These are phyloP conservation scores for Eucera pruinosa DNA, from an alignment of 2,888 invertebrate genomes.

Conservation along the genomic window DNA sequence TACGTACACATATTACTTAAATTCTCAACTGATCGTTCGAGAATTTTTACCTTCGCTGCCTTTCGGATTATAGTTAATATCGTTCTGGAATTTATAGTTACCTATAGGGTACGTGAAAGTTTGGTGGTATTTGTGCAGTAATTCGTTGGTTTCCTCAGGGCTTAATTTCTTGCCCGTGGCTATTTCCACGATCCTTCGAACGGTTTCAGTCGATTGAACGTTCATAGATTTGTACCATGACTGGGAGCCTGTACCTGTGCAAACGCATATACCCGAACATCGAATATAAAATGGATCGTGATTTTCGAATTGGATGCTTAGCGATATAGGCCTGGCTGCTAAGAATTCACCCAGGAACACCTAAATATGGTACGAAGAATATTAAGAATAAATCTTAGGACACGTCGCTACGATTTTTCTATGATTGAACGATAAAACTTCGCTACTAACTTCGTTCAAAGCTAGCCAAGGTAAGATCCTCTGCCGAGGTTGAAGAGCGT, in stretches of 20 bases:
- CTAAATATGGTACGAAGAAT: conserved; percentile 81
- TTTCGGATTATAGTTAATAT: not conserved
- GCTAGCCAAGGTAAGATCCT: conserved; percentile 67
- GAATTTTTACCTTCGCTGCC: not conserved
- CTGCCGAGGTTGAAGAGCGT: conserved; percentile 58
- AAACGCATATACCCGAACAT: conserved; percentile 96
- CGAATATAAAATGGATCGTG: conserved; percentile 92
- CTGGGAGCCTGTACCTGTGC: conserved; percentile 97
- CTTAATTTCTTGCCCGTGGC: conserved; percentile 62
- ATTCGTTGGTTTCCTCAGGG: conserved; percentile 35
- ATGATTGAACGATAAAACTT: not conserved
- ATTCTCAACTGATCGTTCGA: not conserved
- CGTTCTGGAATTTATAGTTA: conserved; percentile 22
- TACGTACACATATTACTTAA: not conserved
- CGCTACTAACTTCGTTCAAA: conserved; percentile 64
- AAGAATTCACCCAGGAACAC: conserved; percentile 98
- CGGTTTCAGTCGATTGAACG: conserved; percentile 49
- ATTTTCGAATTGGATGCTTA: conserved; percentile 92
- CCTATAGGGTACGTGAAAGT: conserved; percentile 53
- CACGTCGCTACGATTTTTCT: too few species aligned
- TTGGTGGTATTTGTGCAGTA: conserved; percentile 47
- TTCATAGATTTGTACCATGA: conserved; percentile 90
- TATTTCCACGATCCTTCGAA: conserved; percentile 61
- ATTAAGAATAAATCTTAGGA: too few species aligned
- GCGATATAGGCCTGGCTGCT: conserved; percentile 95